Base-by-base conservation (phyloP, 2,113 vertebrate genomes). In the Calyptommatus sinebrachiatus region DNA sequence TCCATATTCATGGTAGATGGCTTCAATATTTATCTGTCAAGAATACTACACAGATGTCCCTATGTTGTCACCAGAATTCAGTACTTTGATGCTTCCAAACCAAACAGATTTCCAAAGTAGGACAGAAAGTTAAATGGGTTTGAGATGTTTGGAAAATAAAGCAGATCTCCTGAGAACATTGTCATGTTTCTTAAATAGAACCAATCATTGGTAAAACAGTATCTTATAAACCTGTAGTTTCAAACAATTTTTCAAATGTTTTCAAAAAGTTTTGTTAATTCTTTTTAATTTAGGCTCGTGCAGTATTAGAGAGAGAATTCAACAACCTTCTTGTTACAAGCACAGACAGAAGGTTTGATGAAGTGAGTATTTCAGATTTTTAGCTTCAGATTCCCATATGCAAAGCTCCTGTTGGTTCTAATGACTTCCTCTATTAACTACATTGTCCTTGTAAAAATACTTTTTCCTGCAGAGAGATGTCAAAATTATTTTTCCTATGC, bases 221-320 rank as follows among this genome's bases (percentile, higher is more conserved):
- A 31, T 28, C 69, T n/a, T 22, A 66, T 22, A n/a, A 31, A 83
- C 85, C 35, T 73, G 63, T 35, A 67, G 72, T 78, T 20, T 3
- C 74, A 21, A 46, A 29, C 1, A 69, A 5, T 69, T 75, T n/a
- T 41, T 28, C 20, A 63, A 86, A 76, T 80, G 46, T 84, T 62
- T 82, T 82, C 50, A 83, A 72, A 81, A 65, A 0, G 0, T 72
- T 53, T 72, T 80, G 6, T 41, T 78, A 50, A 83, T 16, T 1
- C 76, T 91, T 68, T 31, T 79, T 57, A 60, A 60, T 87, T 90
- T 22, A 99, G 98, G 97, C 97, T 70, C 94, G 98, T 88, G 90
- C 97, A 2, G 86, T 97, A 72, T 94, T 99, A 75, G 98, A 99
- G 90, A 94, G 94, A 12, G 98, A 99, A 85, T 99, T 97, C 85